A percentile compares a stretch with the other conserved stretches of the same genome.
phyloP scores from a whole-genome alignment of 2,888 invertebrate genomes.

The Eilema depressum region DNA sequence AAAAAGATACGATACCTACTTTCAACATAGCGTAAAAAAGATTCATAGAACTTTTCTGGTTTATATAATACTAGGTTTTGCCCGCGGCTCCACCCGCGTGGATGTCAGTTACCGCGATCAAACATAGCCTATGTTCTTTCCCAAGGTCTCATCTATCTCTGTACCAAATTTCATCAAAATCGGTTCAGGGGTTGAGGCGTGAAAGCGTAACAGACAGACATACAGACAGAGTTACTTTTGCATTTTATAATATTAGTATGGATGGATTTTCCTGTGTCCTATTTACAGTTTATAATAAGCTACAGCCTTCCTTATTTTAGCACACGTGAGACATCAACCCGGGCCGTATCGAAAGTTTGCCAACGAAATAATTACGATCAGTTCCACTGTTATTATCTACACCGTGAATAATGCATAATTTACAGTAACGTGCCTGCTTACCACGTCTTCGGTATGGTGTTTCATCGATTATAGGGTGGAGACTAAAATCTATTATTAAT shows the following conservation, averaged over 20 bases:
- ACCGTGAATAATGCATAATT: slow-evolving; percentile 45
- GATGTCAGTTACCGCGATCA: too few relatives aligned
- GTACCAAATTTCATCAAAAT: too few relatives aligned
- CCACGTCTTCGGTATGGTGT: slow-evolving; percentile 14
- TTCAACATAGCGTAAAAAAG: background rate
- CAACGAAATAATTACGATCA: slow-evolving; percentile 43
- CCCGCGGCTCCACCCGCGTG: too few relatives aligned
- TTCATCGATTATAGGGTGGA: background rate
- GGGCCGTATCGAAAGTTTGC: slow-evolving; percentile 18
- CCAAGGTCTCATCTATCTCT: too few relatives aligned
- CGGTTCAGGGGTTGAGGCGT: too few relatives aligned
- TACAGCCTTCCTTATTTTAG: background rate
- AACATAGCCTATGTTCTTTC: too few relatives aligned
- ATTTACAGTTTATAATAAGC: background rate
- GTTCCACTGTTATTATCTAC: slow-evolving; percentile 32
- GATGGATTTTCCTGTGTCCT: background rate
- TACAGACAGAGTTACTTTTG: too few relatives aligned
- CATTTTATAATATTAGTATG: too few relatives aligned
- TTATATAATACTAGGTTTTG: background rate
- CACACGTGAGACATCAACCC: slow-evolving; percentile 19
- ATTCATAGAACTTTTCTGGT: too few relatives aligned
- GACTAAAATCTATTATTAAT: too few relatives aligned
- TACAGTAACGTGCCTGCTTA: slow-evolving; percentile 34
- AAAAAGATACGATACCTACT: background rate
- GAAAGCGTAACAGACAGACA: too few relatives aligned